A percentile compares a stretch with the other conserved stretches of the same genome.
phyloP scores from a whole-genome alignment of 1,140 invertebrate genomes.

The Capitella teleta region DNA sequence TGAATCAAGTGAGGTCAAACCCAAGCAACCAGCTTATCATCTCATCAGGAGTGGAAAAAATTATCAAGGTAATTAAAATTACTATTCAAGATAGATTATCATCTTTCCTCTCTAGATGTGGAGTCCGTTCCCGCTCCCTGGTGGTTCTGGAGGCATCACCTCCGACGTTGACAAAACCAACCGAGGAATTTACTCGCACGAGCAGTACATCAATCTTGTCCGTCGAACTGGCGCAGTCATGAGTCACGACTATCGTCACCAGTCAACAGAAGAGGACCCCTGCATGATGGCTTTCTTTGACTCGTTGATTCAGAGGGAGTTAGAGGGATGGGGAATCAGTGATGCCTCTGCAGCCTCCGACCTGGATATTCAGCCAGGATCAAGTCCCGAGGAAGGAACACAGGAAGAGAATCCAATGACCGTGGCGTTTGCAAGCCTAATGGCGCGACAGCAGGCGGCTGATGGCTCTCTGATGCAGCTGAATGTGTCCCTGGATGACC shows the following conservation, averaged over 20 bases:
- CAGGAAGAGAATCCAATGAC: background rate
- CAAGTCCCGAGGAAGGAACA: background rate
- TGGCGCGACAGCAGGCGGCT: too few relatives aligned
- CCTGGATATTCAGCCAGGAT: background rate
- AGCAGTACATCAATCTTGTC: slow-evolving; percentile 73
- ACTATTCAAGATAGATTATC: background rate
- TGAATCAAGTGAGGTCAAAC: slow-evolving; percentile 91
- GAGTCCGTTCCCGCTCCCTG: slow-evolving; percentile 56
- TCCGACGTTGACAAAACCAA: slow-evolving; percentile 31
- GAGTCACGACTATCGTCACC: slow-evolving; percentile 54
- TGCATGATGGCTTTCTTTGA: slow-evolving; percentile 96
- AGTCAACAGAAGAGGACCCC: slow-evolving; percentile 77
- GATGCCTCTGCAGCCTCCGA: slow-evolving; percentile 4
- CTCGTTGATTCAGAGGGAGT: slow-evolving; percentile 77
- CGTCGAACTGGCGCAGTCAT: slow-evolving; percentile 57
- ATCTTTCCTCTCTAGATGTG: slow-evolving; percentile 51
- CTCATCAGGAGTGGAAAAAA: slow-evolving; percentile 90
- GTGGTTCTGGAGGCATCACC: background rate
- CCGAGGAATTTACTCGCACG: slow-evolving; percentile 68
- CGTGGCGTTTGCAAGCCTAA: background rate
- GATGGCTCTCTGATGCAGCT: too few relatives aligned
- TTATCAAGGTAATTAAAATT: slow-evolving; percentile 61
- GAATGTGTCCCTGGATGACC: too few relatives aligned
- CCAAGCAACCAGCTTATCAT: slow-evolving; percentile 69
- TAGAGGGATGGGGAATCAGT: slow-evolving; percentile 50